Percentiles rank a stretch among this genome's conserved stretches.
Conservation (phyloP, 2,113 vertebrate species). For the Climacteris rufus region DNA sequence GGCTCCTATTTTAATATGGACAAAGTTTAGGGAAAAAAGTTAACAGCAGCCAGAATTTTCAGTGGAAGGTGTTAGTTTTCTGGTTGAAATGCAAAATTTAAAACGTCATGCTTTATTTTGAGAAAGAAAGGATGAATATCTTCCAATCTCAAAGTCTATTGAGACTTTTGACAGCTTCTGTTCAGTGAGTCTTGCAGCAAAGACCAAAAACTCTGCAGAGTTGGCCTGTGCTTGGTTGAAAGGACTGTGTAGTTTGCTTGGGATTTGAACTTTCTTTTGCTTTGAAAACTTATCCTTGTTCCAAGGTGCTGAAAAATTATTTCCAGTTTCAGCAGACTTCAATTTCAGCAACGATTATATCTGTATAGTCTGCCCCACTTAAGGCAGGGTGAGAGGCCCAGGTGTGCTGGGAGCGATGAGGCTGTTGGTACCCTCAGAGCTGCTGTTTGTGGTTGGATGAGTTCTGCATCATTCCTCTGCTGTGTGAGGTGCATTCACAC, state of each 20-base stretch:
- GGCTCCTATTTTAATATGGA: not conserved
- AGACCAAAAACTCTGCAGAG: not conserved
- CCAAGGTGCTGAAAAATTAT: not conserved
- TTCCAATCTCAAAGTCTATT: not conserved
- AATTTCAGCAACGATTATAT: not conserved
- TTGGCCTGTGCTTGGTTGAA: not conserved
- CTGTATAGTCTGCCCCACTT: not conserved
- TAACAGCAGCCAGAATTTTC: not conserved
- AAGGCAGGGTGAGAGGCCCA: not conserved
- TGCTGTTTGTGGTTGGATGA: not conserved
- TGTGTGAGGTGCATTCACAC: not conserved
- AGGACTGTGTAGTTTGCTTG: not conserved
- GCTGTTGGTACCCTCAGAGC: not conserved
- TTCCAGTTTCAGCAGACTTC: not conserved
- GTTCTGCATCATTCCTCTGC: not conserved
- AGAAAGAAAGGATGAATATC: not conserved
- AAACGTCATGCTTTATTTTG: not conserved
- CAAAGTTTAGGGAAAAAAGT: not conserved
- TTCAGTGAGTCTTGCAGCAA: not conserved
- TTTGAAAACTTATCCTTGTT: not conserved
- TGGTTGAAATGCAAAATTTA: not conserved
- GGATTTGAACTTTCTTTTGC: not conserved
- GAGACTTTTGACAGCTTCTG: not conserved
- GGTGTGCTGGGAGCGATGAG: fast-evolving
- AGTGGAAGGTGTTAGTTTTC: not conserved